Percentiles rank a stretch among this genome's conserved stretches.
phyloP scores from a whole-genome alignment of 2,113 vertebrate species.

The Protobothrops mucrosquamatus region DNA sequence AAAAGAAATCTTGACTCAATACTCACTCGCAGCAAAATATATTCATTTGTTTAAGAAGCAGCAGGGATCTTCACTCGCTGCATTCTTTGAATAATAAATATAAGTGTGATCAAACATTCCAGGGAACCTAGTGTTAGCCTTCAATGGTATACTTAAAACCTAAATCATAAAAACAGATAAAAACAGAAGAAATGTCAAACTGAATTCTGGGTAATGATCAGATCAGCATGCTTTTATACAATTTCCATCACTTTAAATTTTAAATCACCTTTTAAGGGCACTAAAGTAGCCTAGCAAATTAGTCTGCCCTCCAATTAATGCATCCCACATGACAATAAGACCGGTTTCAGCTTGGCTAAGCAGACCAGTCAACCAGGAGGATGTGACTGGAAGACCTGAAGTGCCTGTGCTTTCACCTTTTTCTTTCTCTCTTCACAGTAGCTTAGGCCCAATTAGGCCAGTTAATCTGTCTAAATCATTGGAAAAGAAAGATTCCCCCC shows the following conservation, averaged over 20 bases:
- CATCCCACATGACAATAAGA: conserved; percentile 89
- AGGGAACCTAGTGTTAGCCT: conserved; percentile 59
- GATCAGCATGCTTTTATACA: conserved; percentile 88
- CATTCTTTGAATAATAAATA: conserved; percentile 30
- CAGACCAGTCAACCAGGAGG: conserved; percentile 88
- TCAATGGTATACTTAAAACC: conserved; percentile 70
- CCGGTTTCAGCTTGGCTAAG: conserved; percentile 89
- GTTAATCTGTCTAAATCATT: conserved; percentile 75
- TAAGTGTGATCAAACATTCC: conserved; percentile 45
- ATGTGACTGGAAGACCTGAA: conserved; percentile 84
- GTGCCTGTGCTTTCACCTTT: conserved; percentile 70
- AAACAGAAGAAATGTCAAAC: conserved; percentile 70
- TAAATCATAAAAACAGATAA: conserved; percentile 71
- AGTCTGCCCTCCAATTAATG: conserved; percentile 95
- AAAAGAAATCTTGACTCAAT: conserved; percentile 37
- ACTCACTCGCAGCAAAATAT: neutral
- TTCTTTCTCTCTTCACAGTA: conserved; percentile 68
- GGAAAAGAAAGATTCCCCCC: conserved; percentile 62
- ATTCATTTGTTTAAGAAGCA: conserved; percentile 27
- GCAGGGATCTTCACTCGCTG: neutral
- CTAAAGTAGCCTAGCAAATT: conserved; percentile 94
- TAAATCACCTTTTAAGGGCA: conserved; percentile 97
- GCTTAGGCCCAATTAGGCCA: conserved; percentile 77
- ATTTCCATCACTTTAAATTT: conserved; percentile 96
- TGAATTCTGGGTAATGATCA: conserved; percentile 86